A percentile compares a stretch with the other conserved stretches of the same genome.
These are phyloP conservation scores for Zaprionus inermis DNA, from an alignment of 1,140 invertebrate species.

Conservation along the genomic window DNA sequence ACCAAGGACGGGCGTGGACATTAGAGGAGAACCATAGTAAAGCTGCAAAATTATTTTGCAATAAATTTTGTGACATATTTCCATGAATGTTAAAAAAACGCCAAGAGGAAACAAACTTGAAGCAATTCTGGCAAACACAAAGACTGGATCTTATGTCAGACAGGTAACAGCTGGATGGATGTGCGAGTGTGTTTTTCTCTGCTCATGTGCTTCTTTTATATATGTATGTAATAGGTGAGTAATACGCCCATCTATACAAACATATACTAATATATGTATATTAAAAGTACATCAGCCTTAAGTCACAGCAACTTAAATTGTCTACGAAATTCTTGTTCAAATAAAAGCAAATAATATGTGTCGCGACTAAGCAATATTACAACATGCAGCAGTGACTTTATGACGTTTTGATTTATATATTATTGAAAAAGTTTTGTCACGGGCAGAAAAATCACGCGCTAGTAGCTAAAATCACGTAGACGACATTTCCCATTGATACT, in stretches of 20 bases:
- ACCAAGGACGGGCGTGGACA: slow-evolving; percentile 39
- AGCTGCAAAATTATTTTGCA: slow-evolving; percentile 77
- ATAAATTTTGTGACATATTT: slow-evolving; percentile 83
- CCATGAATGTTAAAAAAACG: slow-evolving; percentile 68
- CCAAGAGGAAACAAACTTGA: slow-evolving; percentile 29
- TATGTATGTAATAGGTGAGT: slow-evolving; percentile 5
- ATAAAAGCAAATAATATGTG: slow-evolving; percentile 46
- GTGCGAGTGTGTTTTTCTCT: slow-evolving; percentile 20
- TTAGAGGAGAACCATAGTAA: slow-evolving; percentile 34
- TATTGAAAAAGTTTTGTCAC: slow-evolving; percentile 80
- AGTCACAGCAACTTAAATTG: slow-evolving; percentile 71
- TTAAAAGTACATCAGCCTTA: slow-evolving; percentile 72
- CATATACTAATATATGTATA: slow-evolving; percentile 57
- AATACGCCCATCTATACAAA: neutral
- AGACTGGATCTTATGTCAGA: slow-evolving; percentile 39
- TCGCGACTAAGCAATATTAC: slow-evolving; percentile 41
- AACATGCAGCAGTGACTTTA: slow-evolving; percentile 72
- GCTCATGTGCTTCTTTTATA: slow-evolving; percentile 27
- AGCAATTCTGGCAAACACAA: slow-evolving; percentile 32
- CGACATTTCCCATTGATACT: slow-evolving; percentile 39
- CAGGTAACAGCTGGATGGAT: slow-evolving; percentile 73
- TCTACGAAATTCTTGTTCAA: slow-evolving; percentile 55
- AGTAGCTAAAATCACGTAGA: slow-evolving; percentile 64
- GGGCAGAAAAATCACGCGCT: slow-evolving; percentile 64
- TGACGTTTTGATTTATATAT: slow-evolving; percentile 83